A percentile compares a stretch with the other conserved stretches of the same genome.
phyloP scores from a whole-genome alignment of 92 coral and sea anemone species.

The Epizoanthus stellaris region DNA sequence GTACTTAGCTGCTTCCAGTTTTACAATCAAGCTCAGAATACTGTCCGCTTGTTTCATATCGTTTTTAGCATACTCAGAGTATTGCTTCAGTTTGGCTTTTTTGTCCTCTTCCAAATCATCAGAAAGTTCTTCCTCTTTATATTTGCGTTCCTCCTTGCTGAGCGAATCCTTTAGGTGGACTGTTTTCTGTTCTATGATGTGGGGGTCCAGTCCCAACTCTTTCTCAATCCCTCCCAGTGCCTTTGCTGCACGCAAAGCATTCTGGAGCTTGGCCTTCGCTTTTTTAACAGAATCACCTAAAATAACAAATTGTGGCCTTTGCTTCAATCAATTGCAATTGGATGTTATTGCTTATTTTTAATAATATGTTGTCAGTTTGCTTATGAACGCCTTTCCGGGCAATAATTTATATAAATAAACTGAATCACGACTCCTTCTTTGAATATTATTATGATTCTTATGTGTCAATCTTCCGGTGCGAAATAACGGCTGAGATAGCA shows the following conservation, averaged over 20 bases:
- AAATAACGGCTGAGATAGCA: no score
- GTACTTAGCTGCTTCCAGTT: conserved; percentile 39
- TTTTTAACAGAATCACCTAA: conserved; percentile 23
- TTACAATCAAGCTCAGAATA: conserved; percentile 32
- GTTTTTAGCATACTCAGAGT: conserved; percentile 44
- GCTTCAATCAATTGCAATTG: no score
- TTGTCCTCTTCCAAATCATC: conserved; percentile 25
- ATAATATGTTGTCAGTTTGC: neutral
- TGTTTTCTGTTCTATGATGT: conserved; percentile 17
- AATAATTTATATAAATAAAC: no score
- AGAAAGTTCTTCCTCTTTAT: conserved; percentile 35
- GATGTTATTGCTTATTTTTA: neutral
- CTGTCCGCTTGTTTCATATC: conserved; percentile 47
- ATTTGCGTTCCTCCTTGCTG: conserved; percentile 19
- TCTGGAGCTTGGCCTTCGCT: conserved; percentile 38
- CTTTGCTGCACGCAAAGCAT: conserved; percentile 37
- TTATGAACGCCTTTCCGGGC: no score
- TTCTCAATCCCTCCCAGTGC: conserved; percentile 44
- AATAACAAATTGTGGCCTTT: neutral
- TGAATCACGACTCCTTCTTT: no score
- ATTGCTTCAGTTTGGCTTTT: conserved; percentile 22
- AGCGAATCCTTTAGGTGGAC: conserved; percentile 6
- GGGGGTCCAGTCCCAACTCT: conserved; percentile 32
- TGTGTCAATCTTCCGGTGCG: no score
- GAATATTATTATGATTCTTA: no score